Conservation (phyloP, 2,797 vertebrate species). For the Rhyacichthys aspro region DNA sequence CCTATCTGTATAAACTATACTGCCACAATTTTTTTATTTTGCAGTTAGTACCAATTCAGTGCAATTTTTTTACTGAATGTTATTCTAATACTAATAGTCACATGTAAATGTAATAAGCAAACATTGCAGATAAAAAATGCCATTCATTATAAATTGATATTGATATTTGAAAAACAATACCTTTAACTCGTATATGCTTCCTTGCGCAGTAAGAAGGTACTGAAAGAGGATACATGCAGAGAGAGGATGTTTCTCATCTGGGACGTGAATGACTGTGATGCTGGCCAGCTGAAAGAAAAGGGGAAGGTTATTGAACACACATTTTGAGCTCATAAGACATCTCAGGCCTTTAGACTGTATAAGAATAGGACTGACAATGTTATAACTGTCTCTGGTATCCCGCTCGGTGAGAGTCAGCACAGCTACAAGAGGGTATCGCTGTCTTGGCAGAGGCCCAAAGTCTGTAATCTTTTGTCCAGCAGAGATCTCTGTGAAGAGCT, state of each 20-base stretch:
- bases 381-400: conserved; percentile 82
- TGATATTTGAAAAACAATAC: conserved; percentile 65
- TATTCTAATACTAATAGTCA: too few relatives aligned
- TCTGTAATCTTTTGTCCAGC: conserved; percentile 78
- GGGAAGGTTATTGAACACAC: not conserved
- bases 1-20: too few relatives aligned
- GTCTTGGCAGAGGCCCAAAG: conserved; percentile 88
- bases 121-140: too few relatives aligned
- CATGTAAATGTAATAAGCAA: too few relatives aligned
- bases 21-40: too few relatives aligned
- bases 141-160: not conserved
- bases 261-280: conserved; percentile 89
- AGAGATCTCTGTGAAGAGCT: conserved; percentile 82
- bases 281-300: conserved; percentile 82
- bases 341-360: not conserved
- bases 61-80: too few relatives aligned
- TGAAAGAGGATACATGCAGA: conserved; percentile 89
- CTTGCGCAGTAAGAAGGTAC: conserved; percentile 90
- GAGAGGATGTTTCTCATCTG: conserved; percentile 88
- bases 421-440: conserved; percentile 87
- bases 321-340: not conserved
- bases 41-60: too few relatives aligned
- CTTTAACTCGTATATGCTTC: conserved; percentile 93
- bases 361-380: conserved; percentile 84
- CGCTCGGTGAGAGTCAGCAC: conserved; percentile 86